These are phyloP conservation scores for Pongo pygmaeus DNA, from an alignment of 2,113 vertebrate genomes.

Conservation along the genomic window DNA sequence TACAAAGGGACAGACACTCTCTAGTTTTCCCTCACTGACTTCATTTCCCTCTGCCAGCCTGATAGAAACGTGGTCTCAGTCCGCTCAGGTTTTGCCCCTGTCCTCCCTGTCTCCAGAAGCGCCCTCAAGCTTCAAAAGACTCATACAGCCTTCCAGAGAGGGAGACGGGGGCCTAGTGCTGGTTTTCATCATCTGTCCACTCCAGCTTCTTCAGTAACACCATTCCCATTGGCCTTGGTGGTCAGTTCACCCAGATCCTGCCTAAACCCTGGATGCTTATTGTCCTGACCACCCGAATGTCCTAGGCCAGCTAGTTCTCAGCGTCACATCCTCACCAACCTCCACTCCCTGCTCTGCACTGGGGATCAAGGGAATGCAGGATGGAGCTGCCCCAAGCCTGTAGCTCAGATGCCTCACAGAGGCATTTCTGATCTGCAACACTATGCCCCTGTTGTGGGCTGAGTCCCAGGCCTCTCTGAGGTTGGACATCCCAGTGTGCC, in stretches of 20 bases:
- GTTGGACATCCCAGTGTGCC: not conserved
- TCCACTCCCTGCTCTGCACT: not conserved
- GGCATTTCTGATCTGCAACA: not conserved
- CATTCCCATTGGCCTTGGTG: not conserved
- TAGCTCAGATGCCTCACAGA: not conserved
- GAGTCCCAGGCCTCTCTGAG: not conserved
- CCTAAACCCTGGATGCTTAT: not conserved
- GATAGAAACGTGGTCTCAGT: not conserved
- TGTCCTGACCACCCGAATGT: not conserved
- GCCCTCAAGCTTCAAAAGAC: not conserved
- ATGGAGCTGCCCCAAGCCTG: not conserved
- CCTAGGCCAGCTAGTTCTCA: not conserved
- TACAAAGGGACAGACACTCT: not conserved
- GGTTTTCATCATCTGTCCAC: not conserved
- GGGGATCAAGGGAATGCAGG: not conserved
- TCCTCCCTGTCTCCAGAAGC: not conserved
- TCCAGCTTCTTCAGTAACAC: not conserved
- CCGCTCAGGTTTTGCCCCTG: not conserved
- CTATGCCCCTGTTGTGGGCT: not conserved
- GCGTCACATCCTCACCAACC: not conserved
- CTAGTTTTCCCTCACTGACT: not conserved
- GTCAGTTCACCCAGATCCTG: not conserved
- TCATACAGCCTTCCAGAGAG: not conserved
- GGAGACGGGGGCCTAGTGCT: fast-evolving
- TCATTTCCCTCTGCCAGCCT: not conserved